Base-by-base conservation (phyloP, 2,113 vertebrate genomes). In the Lanius collurio region DNA sequence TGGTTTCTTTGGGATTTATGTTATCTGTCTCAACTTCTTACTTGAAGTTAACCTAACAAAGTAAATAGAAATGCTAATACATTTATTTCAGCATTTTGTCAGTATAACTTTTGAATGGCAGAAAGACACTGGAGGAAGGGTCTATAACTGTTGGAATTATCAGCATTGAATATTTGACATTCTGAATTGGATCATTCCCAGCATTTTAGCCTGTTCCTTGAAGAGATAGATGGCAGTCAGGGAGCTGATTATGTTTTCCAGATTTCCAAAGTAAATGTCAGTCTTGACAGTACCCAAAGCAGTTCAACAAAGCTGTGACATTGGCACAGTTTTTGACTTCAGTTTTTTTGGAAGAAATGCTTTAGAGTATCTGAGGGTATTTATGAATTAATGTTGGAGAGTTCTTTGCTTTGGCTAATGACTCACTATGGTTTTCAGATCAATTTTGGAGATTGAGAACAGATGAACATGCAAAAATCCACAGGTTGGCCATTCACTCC, bases 61-160 rank as follows among this genome's bases (percentile, higher is more conserved):
- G 30, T 19, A 60, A 80, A 90, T 28, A 68, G 53, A 80, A 89
- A 81, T 33, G 11, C 41, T 86, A 64, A 82, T 60, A 30, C 13
- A 42, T 71, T 81, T 86, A 44, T 89, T 90, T 81, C 60, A 84
- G 47, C 15, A n/a, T 90, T 96, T 94, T 90, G 41, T 75, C 68
- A 64, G 46, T 44, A 46, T 44, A 65, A 60, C 37, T 86, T 83
- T 63, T 64, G 93, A 94, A 93, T 78, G 57, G 28, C 82, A 93
- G 60, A 83, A 77, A 60, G 60, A 62, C 80, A 81, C 22, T 1
- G 1, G 39, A 53, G 76, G 13, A 60, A 85, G 92, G 69, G 68
- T 75, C 76, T 90, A 16, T 71, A 87, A 75, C 41, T 63, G 24
- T 19, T 90, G 76, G 60, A 90, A 92, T 92, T 67, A 75, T 23